Conservation (phyloP, 2,113 vertebrate species). For the Electrona antarctica region DNA sequence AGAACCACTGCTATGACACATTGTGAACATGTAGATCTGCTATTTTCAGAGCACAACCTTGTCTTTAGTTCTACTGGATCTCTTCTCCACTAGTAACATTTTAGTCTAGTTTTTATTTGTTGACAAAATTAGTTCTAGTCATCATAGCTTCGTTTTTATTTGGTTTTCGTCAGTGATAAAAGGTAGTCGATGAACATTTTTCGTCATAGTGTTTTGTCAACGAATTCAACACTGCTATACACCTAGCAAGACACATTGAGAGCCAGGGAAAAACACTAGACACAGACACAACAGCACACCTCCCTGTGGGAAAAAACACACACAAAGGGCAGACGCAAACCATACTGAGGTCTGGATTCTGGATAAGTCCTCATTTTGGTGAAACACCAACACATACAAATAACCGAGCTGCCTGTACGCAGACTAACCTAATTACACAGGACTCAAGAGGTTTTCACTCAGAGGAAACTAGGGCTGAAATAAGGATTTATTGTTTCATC, state of each 20-base stretch:
- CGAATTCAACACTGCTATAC: not conserved
- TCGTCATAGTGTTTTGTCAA: too few relatives aligned
- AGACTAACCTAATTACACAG: conserved; percentile 3
- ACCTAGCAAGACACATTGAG: not conserved
- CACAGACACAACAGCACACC: not conserved
- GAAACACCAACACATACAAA: conserved; percentile 7
- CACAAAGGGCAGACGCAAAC: conserved; percentile 21
- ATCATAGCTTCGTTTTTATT: too few relatives aligned
- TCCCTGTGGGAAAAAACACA: conserved; percentile 11
- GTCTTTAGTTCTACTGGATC: too few relatives aligned
- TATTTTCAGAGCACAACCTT: too few relatives aligned
- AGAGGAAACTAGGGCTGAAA: not conserved
- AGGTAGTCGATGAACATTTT: too few relatives aligned
- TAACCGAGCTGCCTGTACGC: not conserved
- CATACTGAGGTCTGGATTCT: conserved; percentile 7
- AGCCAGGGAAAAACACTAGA: not conserved
- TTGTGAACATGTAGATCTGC: too few relatives aligned
- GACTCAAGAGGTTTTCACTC: too few relatives aligned
- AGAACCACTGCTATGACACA: too few relatives aligned
- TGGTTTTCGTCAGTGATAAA: too few relatives aligned
- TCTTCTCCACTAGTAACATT: too few relatives aligned
- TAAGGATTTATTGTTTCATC: not conserved
- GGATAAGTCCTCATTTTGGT: conserved; percentile 12
- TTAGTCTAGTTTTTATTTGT: too few relatives aligned
- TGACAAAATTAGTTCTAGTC: too few relatives aligned